Percentiles rank a stretch among this genome's conserved stretches.
Conservation (phyloP, 2,797 vertebrate species). For the Nannoperca australis region DNA sequence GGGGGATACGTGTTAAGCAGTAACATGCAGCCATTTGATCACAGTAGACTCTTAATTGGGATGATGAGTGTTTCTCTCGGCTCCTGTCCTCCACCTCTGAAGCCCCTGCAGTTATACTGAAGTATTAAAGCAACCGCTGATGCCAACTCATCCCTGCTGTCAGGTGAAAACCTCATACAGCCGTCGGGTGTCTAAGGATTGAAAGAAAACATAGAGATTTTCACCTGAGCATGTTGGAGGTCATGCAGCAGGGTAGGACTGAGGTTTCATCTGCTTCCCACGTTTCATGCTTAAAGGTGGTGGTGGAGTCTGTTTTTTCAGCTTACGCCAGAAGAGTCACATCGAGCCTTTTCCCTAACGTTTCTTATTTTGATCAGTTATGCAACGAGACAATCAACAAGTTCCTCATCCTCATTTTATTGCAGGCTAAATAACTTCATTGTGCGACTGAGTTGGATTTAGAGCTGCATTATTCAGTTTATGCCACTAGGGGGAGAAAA, state of each 20-base stretch:
- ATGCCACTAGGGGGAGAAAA: too few relatives aligned
- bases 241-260: background rate
- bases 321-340: background rate
- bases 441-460: background rate
- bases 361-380: background rate
- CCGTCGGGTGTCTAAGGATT: background rate
- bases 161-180: background rate
- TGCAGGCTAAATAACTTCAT: background rate
- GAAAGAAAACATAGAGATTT: background rate
- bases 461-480: too few relatives aligned
- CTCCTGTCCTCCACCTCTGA: slow-evolving; percentile 22
- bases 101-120: background rate
- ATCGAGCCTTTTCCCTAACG: background rate
- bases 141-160: background rate
- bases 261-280: background rate
- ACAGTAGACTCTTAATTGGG: slow-evolving; percentile 49
- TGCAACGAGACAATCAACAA: background rate
- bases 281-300: background rate
- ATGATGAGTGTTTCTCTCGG: slow-evolving; percentile 40
- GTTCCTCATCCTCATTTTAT: background rate
- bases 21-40: slow-evolving; percentile 70
- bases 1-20: slow-evolving; percentile 44
- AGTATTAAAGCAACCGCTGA: slow-evolving; percentile 23
- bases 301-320: background rate
- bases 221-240: background rate